Percentiles rank a stretch among this genome's conserved stretches.
Evolutionary conservation across 2,797 vertebrate genomes (phyloP).

Genomic region (Eremophila alpestris): DNA sequence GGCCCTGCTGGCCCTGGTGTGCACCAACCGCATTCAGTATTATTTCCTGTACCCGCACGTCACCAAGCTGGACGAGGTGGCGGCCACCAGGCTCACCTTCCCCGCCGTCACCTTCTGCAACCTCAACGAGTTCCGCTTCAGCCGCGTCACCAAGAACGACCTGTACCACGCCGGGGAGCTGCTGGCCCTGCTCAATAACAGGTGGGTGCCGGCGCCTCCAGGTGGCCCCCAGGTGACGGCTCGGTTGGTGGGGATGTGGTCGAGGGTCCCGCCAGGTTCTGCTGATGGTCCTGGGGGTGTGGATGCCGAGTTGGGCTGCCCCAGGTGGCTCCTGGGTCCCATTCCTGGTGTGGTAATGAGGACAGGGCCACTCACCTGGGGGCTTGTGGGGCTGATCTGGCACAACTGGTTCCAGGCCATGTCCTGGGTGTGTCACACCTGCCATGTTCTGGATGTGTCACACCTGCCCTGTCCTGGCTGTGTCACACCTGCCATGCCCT

Average conservation of each 20-base stretch:
- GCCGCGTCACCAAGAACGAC: conserved; percentile 95
- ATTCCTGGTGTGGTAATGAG: accelerated
- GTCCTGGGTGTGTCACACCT: background rate
- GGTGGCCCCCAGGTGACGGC: background rate
- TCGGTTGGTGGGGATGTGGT: background rate
- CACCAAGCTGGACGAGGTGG: conserved; percentile 97
- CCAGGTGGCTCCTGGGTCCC: background rate
- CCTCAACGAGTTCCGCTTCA: conserved; percentile 98
- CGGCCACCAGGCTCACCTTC: conserved; percentile 84
- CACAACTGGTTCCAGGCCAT: accelerated
- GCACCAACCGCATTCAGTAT: conserved; percentile 93
- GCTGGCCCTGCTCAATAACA: conserved; percentile 94
- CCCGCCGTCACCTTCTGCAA: conserved; percentile 98
- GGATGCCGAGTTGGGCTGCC: background rate
- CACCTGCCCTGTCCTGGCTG: no score
- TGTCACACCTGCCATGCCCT: no score
- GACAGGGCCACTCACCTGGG: background rate
- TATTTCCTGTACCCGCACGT: conserved; percentile 97
- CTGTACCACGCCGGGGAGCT: conserved; percentile 97
- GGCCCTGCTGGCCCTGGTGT: conserved; percentile 88
- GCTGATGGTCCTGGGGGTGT: accelerated
- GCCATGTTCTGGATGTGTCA: no score
- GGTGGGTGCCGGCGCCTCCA: conserved; percentile 70
- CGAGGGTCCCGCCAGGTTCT: background rate
- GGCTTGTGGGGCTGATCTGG: background rate